phyloP scores from a whole-genome alignment of 2,888 invertebrate genomes.

The Molorchus minor region DNA sequence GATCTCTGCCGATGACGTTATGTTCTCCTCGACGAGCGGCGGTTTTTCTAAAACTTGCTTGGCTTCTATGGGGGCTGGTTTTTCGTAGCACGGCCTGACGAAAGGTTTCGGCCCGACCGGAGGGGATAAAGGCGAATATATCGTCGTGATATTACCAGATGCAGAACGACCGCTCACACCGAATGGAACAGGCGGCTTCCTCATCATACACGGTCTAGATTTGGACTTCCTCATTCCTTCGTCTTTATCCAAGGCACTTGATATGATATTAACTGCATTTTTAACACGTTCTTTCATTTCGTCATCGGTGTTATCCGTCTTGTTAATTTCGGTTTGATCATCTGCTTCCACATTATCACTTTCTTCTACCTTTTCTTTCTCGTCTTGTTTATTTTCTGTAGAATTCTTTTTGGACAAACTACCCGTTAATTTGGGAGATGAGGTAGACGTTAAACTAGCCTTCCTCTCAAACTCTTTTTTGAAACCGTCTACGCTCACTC shows the following conservation, averaged over 20 bases:
- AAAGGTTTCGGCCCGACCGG: slow-evolving; percentile 54
- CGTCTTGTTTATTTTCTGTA: slow-evolving; percentile 49
- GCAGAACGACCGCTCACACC: slow-evolving; percentile 66
- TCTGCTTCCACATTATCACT: slow-evolving; percentile 51
- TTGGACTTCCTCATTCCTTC: slow-evolving; percentile 62
- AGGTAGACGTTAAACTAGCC: slow-evolving; percentile 69
- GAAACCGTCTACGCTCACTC: slow-evolving; percentile 85
- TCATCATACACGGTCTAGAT: slow-evolving; percentile 61
- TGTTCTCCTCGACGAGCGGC: slow-evolving; percentile 57
- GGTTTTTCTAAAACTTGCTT: slow-evolving; percentile 47
- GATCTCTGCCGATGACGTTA: slow-evolving; percentile 73
- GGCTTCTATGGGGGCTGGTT: slow-evolving; percentile 35
- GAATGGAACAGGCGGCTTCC: slow-evolving; percentile 75
- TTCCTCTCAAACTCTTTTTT: slow-evolving; percentile 87
- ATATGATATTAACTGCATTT: slow-evolving; percentile 77
- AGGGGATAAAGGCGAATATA: slow-evolving; percentile 49
- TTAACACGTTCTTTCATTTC: slow-evolving; percentile 69
- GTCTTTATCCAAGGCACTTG: slow-evolving; percentile 70
- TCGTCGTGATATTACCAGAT: slow-evolving; percentile 66
- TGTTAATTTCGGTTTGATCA: slow-evolving; percentile 33
- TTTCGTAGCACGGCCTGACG: slow-evolving; percentile 47
- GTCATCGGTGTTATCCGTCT: slow-evolving; percentile 54
- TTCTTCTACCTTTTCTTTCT: slow-evolving; percentile 34
- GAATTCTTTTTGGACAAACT: slow-evolving; percentile 45
- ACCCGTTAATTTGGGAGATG: slow-evolving; percentile 54